These are phyloP conservation scores for Drosophila subsilvestris DNA, from an alignment of 2,888 invertebrate genomes.

Conservation along the genomic window DNA sequence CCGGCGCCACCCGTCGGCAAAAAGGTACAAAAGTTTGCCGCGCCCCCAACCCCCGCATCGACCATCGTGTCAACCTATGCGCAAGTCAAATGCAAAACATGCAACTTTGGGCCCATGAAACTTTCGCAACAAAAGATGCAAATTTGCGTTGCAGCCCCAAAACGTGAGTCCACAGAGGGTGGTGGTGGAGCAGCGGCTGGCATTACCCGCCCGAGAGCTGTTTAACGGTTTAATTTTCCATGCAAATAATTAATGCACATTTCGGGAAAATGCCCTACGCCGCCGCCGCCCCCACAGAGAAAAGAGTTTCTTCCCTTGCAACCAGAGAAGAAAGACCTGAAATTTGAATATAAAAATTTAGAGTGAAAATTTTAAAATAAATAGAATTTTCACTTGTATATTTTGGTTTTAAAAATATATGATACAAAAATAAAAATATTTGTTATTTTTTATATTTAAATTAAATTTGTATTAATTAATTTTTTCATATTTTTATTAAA, in stretches of 20 bases:
- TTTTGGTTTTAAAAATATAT: too few species aligned
- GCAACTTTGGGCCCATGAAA: slow-evolving; percentile 53
- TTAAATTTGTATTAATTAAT: too few species aligned
- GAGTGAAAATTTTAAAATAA: too few species aligned
- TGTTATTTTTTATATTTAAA: too few species aligned
- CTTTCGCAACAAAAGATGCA: slow-evolving; percentile 52
- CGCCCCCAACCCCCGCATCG: slow-evolving; percentile 3
- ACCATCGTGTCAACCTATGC: slow-evolving; percentile 51
- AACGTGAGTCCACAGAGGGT: slow-evolving; percentile 35
- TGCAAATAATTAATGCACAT: slow-evolving; percentile 52
- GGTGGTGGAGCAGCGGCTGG: neutral
- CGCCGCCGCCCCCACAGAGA: neutral
- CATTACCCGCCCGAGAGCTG: slow-evolving; percentile 17
- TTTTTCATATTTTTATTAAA: too few species aligned
- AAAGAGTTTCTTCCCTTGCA: neutral
- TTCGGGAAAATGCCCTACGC: neutral
- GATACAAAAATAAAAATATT: too few species aligned
- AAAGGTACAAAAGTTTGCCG: slow-evolving; percentile 59
- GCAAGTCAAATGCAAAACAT: slow-evolving; percentile 61
- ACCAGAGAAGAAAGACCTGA: neutral
- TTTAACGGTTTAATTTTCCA: slow-evolving; percentile 45
- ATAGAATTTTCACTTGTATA: too few species aligned
- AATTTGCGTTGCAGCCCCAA: slow-evolving; percentile 38
- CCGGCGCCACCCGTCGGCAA: slow-evolving; percentile 40
- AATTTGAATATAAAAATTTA: neutral